Evolutionary conservation across 2,888 invertebrate genomes (phyloP), one percentile per base, ranked within the genome.

Genomic region (Seira sanloemensis): DNA sequence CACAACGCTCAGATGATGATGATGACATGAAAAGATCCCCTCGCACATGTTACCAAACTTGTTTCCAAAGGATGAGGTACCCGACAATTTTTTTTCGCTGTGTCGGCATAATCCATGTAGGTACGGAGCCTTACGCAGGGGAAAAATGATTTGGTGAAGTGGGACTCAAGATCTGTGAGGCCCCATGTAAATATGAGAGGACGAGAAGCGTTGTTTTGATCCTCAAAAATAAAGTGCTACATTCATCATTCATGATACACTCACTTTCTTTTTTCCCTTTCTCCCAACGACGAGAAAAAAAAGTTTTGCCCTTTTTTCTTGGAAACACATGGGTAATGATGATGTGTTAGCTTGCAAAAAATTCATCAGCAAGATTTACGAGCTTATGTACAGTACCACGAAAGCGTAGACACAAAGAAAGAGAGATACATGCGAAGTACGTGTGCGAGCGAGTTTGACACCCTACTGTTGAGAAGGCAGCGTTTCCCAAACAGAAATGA

Each of bases 1-100:
- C 75, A 76, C 75, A 67, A 76, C 21, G 25, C n/a, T n/a, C n/a
- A 62, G n/a, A 19, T 62, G 62, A 62, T 7, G 62, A n/a, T 62
- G 62, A 62, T 62, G 62, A 62, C 62, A 62, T 62, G 62, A 62
- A 62, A 62, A 62, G 62, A 62, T 62, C 62, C 23, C 62, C 50
- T 50, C 21, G 23, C 62, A 62, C 62, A 62, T 62, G 62, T 62
- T 62, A 62, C 62, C 62, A 62, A 62, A 62, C 21, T 62, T 23
- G 62, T 62, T 62, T 62, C 16, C 5, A 62, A 23, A 62, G 21
- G 62, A 62, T 62, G 62, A 62, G 62, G 21, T 62, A 58, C 58
- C n/a, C 58, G 7, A 4, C n/a, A 12, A 1, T 50, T 50, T 50
- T 50, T 50, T 50, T 12, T 50, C 2, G 50, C 50, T 50, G 50